Base-by-base conservation (phyloP, 2,888 invertebrate genomes). In the Leptopterna dolabrata region DNA sequence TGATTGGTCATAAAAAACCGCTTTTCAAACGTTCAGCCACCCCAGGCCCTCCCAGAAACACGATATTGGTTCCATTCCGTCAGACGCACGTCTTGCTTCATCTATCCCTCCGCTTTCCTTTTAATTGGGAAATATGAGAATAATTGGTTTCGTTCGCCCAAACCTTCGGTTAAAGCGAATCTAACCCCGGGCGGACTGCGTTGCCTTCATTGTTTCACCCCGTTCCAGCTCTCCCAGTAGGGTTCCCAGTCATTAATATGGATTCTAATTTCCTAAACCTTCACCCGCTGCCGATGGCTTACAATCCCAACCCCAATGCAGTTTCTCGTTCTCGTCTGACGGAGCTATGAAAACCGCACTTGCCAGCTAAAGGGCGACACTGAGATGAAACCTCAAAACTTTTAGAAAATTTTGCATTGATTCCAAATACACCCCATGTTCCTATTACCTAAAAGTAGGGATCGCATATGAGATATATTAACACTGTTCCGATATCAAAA, bases 121-220 rank as follows among this genome's bases (percentile, higher is more conserved):
- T 73, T 73, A 73, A 73, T 73, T 73, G 73, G 73, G 73, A 73
- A 73, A 73, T 73, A 73, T 36, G 73, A 73, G 73, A 73, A 73
- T 73, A 73, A 73, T 73, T 73, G 73, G 73, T 73, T 73, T 73
- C 73, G 73, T 73, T 73, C 29, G 73, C 70, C 13, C 11, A 70
- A 70, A 16, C 30, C 73, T 29, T 36, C 36, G 73, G 73, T 36
- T 29, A 73, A n/a, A n/a, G n/a, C n/a, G n/a, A 27, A 6, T 73
- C 29, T 73, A 73, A 73, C 30, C 73, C 55, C n/a, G 55, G n/a
- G 55, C 55, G 16, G 16, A 19, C 19, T 55, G 7, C 55, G 7
- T n/a, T 55, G n/a, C 19, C 7, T 55, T 43, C 43, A 6, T 43
- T 11, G 43, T 9, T 11, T 43, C 43, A 43, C 55, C 55, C 55